Percentiles rank a stretch among this genome's conserved stretches.
phyloP scores from a whole-genome alignment of 1,140 invertebrate species.

The Neodiprion fabricii region DNA sequence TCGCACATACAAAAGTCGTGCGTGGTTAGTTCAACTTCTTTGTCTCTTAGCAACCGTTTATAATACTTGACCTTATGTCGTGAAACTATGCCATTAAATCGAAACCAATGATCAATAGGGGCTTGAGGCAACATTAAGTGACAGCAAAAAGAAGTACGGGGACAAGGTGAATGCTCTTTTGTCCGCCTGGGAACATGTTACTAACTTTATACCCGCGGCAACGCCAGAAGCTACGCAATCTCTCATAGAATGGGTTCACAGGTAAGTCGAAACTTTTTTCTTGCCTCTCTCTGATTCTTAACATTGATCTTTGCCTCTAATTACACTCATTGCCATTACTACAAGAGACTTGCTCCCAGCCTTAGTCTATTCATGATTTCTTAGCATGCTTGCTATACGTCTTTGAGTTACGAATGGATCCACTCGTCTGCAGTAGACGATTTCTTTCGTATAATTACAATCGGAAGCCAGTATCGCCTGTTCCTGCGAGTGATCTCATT shows the following conservation, averaged over 20 bases:
- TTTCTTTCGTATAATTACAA: no score
- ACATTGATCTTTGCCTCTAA: no score
- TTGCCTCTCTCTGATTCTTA: no score
- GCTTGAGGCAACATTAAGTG: slow-evolving; percentile 62
- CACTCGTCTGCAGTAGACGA: no score
- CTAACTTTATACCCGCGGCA: slow-evolving; percentile 61
- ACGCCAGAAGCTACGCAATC: slow-evolving; percentile 58
- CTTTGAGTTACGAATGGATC: no score
- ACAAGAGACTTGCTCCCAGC: no score
- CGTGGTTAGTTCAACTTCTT: slow-evolving; percentile 44
- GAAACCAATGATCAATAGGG: slow-evolving; percentile 47
- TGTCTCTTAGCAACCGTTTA: slow-evolving; percentile 13
- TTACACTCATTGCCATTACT: no score
- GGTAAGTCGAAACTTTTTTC: slow-evolving; percentile 45
- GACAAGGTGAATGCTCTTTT: slow-evolving; percentile 66
- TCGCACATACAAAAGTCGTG: slow-evolving; percentile 59
- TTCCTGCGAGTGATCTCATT: no score
- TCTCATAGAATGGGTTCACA: slow-evolving; percentile 65
- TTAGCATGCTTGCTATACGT: no score
- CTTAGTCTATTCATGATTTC: no score
- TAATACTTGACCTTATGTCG: slow-evolving; percentile 19
- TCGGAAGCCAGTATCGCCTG: no score
- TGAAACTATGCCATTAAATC: neutral
- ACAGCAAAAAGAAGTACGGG: slow-evolving; percentile 64
- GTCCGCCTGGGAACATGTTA: slow-evolving; percentile 65